These are phyloP conservation scores for Gymnocephalus cernua DNA, from an alignment of 2,113 vertebrate species.

Conservation along the genomic window DNA sequence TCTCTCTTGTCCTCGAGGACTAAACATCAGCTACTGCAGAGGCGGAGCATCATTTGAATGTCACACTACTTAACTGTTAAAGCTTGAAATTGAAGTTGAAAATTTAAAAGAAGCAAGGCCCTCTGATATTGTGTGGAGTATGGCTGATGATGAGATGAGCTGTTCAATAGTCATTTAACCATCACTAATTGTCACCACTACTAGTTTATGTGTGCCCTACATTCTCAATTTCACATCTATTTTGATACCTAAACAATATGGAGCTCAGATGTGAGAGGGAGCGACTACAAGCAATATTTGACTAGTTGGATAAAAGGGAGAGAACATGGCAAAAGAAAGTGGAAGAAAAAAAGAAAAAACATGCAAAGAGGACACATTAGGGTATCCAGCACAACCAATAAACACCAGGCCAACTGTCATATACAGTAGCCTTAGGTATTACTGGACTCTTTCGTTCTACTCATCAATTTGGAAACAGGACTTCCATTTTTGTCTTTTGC, in stretches of 20 bases:
- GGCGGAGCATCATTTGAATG: neutral
- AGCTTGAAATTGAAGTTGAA: slow-evolving; percentile 1
- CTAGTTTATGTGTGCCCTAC: neutral
- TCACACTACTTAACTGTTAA: slow-evolving; percentile 3
- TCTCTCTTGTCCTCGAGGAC: neutral
- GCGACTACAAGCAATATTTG: neutral
- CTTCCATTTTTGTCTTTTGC: neutral
- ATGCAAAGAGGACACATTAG: neutral
- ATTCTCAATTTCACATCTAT: neutral
- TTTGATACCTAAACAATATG: neutral
- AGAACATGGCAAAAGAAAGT: neutral
- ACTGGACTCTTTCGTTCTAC: neutral
- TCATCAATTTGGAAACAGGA: neutral
- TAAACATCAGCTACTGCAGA: slow-evolving; percentile 30
- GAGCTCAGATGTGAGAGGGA: neutral
- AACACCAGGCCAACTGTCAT: neutral
- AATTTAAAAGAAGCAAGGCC: neutral
- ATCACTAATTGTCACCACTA: neutral
- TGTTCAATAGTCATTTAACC: neutral
- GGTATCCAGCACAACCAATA: neutral
- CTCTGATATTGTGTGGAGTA: neutral
- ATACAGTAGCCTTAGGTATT: neutral
- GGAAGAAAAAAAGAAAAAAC: neutral
- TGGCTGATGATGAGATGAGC: neutral
- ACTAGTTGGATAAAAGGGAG: neutral